phyloP scores from a whole-genome alignment of 2,797 vertebrate genomes.

The Hyperoplus immaculatus region DNA sequence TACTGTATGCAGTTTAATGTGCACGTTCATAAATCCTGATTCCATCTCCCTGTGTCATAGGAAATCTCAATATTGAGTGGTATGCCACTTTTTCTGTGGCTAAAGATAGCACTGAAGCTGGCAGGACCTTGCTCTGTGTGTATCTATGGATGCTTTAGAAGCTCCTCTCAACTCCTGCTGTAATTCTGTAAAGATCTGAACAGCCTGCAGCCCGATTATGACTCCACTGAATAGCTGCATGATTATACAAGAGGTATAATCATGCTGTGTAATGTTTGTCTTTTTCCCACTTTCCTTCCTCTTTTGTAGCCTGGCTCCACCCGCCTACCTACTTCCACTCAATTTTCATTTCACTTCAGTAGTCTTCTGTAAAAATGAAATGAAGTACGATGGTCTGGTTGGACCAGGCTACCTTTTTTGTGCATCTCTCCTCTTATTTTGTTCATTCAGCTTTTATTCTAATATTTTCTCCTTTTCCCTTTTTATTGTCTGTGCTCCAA shows the following conservation, averaged over 20 bases:
- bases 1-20: slow-evolving; percentile 51
- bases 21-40: slow-evolving; percentile 63
- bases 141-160: slow-evolving; percentile 75
- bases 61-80: slow-evolving; percentile 70
- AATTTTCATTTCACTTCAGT: too few relatives aligned
- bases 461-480: slow-evolving; percentile 29
- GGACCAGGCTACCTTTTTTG: slow-evolving; percentile 54
- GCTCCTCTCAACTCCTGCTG: slow-evolving; percentile 79
- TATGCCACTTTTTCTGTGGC: slow-evolving; percentile 64
- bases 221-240: slow-evolving; percentile 80
- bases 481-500: slow-evolving; percentile 43
- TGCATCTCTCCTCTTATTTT: slow-evolving; percentile 60
- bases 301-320: too few relatives aligned
- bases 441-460: slow-evolving; percentile 34
- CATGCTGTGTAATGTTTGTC: slow-evolving; percentile 78
- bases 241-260: slow-evolving; percentile 73
- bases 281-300: slow-evolving; percentile 46
- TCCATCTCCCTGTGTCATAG: slow-evolving; percentile 56
- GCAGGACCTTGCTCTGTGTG: slow-evolving; percentile 69
- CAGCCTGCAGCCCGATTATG: slow-evolving; percentile 83
- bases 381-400: too few relatives aligned
- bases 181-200: slow-evolving; percentile 78
- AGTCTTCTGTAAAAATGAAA: too few relatives aligned
- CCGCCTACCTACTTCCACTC: too few relatives aligned
- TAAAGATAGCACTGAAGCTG: slow-evolving; percentile 75